Evolutionary conservation across 2,888 invertebrate genomes (phyloP), one percentile per base, ranked within the genome.

Genomic region (Malthinus seriepunctatus): DNA sequence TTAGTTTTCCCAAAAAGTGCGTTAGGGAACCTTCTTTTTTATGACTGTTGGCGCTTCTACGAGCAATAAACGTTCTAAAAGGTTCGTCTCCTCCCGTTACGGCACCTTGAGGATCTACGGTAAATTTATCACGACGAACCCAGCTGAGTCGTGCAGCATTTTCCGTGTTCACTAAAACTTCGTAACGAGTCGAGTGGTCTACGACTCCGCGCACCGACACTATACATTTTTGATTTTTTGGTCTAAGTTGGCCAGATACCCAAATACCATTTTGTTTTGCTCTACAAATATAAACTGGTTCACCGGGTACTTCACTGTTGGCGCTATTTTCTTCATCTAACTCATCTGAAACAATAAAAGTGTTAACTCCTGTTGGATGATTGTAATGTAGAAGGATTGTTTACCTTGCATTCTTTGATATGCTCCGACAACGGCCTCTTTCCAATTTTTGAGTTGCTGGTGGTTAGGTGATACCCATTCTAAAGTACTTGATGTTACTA

Each of bases 401-500:
- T 14, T 35, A 56, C 60, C 63, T 62, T 62, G 54, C 51, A 57
- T 60, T 10, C 66, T 64, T 67, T 76, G 76, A 57, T 73, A 76
- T 76, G 67, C 86, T 65, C 90, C 91, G 38, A 87, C 80, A 15
- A 92, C 89, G 49, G 88, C 88, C 69, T 85, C 85, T 62, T 84
- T 81, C 51, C 86, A 80, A 64, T 84, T 81, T 8, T 11, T 60
- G 8, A 62, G 54, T 35, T 67, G 70, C 15, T 80, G 78, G 11
- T 78, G 74, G 64, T 80, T 80, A 62, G 75, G 79, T 1, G 84
- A 83, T 50, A 88, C 82, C 93, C 93, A 93, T 72, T 85, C 84
- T 50, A 93, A 81, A 0, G 91, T 90, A 70, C 88, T 90, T 6
- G 93, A 93, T 3, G 93, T 93, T 51, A 90, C 82, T 54, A 88